phyloP scores from a whole-genome alignment of 1,140 invertebrate species.

The Carposina sasakii region DNA sequence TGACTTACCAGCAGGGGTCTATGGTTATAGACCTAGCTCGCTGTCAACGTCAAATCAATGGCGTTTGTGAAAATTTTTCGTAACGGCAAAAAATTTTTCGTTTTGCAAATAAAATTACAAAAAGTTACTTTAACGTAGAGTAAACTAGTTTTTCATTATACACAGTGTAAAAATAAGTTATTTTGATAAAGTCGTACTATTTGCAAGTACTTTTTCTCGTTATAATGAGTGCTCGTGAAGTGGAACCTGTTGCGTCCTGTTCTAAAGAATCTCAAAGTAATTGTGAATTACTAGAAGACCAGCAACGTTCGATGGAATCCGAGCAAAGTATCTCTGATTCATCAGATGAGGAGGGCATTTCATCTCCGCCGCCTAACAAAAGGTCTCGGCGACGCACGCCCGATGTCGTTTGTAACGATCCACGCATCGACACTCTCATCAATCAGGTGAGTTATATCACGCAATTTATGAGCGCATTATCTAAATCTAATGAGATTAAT shows the following conservation, averaged over 20 bases:
- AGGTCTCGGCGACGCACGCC: not conserved
- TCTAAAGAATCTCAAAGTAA: not conserved
- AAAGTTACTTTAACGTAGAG: not conserved
- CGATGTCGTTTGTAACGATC: not conserved
- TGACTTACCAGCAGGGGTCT: too few relatives aligned
- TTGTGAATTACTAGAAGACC: not conserved
- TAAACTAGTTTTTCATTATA: not conserved
- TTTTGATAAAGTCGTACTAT: not conserved
- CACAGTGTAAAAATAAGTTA: not conserved
- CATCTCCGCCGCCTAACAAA: not conserved
- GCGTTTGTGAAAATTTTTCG: not conserved
- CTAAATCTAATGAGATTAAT: not conserved
- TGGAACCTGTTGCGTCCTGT: not conserved
- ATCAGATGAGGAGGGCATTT: not conserved
- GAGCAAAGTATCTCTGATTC: not conserved
- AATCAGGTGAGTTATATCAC: constrained; percentile 6
- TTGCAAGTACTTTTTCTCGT: not conserved
- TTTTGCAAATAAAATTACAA: not conserved
- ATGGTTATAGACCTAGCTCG: too few relatives aligned
- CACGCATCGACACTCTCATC: not conserved
- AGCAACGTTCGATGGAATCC: not conserved
- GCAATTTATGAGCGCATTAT: not conserved
- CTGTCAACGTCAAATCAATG: too few relatives aligned
- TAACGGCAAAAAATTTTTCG: not conserved
- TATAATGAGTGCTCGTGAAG: not conserved